phyloP scores from a whole-genome alignment of 2,888 invertebrate genomes.

The Elgonia sp. region DNA sequence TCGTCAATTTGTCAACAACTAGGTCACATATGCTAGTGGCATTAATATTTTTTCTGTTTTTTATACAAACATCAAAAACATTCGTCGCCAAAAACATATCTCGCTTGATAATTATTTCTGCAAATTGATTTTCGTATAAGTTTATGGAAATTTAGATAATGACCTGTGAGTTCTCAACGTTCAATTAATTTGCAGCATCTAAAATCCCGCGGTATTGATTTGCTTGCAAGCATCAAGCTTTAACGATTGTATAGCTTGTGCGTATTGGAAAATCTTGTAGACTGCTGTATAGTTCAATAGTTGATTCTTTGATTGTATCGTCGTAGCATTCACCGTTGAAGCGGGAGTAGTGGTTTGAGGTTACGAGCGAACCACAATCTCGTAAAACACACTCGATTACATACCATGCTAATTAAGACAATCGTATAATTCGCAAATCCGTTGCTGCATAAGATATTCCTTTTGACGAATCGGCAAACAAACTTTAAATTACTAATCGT shows the following conservation, averaged over 20 bases:
- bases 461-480: not conserved
- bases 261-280: constrained; percentile 43
- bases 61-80: not conserved
- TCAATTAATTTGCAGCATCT: constrained; percentile 43
- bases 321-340: constrained; percentile 46
- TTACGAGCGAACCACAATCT: constrained; percentile 63
- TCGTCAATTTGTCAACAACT: constrained; percentile 39
- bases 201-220: constrained; percentile 30
- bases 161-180: constrained; percentile 19
- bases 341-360: constrained; percentile 48
- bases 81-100: not conserved
- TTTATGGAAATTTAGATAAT: constrained; percentile 5
- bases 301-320: constrained; percentile 67
- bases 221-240: constrained; percentile 36
- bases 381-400: constrained; percentile 62
- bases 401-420: constrained; percentile 58
- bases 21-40: constrained; percentile 12
- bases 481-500: constrained; percentile 15
- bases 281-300: constrained; percentile 49
- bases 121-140: constrained; percentile 21
- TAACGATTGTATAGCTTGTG: constrained; percentile 52
- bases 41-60: constrained; percentile 1
- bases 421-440: constrained; percentile 37
- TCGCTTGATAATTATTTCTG: constrained; percentile 6
- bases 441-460: constrained; percentile 20